These are phyloP conservation scores for Notocelia uddmanniana DNA, from an alignment of 2,888 invertebrate genomes.

Conservation along the genomic window DNA sequence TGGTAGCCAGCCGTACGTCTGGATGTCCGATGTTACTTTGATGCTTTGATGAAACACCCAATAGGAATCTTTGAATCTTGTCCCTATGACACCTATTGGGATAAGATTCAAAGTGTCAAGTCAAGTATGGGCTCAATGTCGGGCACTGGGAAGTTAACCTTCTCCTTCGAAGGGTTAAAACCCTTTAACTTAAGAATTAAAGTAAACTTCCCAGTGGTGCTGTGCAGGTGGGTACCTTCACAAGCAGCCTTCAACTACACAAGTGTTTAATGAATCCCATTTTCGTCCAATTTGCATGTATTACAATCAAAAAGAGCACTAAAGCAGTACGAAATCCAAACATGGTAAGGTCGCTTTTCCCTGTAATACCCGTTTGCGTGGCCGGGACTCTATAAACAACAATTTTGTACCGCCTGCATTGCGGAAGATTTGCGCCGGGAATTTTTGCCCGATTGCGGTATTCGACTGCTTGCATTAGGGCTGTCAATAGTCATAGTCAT, in stretches of 20 bases:
- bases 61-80: no score
- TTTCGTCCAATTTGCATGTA: not conserved
- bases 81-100: no score
- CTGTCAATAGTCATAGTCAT: not conserved
- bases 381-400: slow-evolving; percentile 58
- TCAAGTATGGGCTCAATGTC: no score
- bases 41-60: no score
- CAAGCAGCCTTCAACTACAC: not conserved
- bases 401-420: slow-evolving; percentile 59
- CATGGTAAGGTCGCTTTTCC: not conserved
- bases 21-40: no score
- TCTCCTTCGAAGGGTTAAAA: no score
- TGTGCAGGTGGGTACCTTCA: no score
- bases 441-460: slow-evolving; percentile 47
- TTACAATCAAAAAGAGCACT: not conserved
- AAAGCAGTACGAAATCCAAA: not conserved
- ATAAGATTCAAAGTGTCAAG: no score
- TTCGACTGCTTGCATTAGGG: slow-evolving; percentile 35
- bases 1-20: no score
- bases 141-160: no score
- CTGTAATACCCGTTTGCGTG: not conserved
- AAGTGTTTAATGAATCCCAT: slow-evolving; percentile 13
- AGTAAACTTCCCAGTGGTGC: no score
- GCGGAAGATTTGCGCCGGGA: slow-evolving; percentile 50
- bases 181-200: no score